Percentiles rank a stretch among this genome's conserved stretches.
These are phyloP conservation scores for Rafetus swinhoei DNA, from an alignment of 2,113 vertebrate species.

Conservation along the genomic window DNA sequence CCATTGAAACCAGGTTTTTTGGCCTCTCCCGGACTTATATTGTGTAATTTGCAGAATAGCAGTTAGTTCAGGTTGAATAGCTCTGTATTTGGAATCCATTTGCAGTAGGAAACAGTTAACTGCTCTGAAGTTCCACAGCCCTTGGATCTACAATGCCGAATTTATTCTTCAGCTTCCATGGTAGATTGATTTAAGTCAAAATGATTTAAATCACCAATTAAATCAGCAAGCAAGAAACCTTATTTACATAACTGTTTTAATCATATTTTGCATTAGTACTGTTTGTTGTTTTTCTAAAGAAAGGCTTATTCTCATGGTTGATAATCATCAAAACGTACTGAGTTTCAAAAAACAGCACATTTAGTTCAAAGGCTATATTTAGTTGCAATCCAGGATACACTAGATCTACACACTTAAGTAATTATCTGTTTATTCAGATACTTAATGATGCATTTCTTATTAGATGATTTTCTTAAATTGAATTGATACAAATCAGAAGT, in stretches of 20 bases:
- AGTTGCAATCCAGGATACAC: neutral
- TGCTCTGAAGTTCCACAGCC: neutral
- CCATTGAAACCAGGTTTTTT: neutral
- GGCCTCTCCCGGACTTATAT: neutral
- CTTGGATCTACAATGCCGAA: neutral
- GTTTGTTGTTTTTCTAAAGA: neutral
- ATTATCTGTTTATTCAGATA: neutral
- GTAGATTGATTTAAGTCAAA: neutral
- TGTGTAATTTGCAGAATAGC: neutral
- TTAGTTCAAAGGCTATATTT: too few species aligned
- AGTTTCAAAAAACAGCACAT: neutral
- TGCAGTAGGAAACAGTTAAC: neutral
- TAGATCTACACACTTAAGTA: too few species aligned
- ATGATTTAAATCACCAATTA: neutral
- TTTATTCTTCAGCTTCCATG: neutral
- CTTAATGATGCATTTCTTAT: neutral
- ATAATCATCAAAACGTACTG: neutral
- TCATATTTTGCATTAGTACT: neutral
- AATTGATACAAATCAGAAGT: too few species aligned
- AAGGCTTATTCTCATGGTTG: neutral
- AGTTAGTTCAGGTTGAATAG: neutral
- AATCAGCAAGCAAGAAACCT: neutral
- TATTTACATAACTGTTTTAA: neutral
- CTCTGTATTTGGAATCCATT: neutral
- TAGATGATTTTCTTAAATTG: neutral